Evolutionary conservation across 2,888 invertebrate genomes (phyloP).

Genomic region (Nebria brevicollis): DNA sequence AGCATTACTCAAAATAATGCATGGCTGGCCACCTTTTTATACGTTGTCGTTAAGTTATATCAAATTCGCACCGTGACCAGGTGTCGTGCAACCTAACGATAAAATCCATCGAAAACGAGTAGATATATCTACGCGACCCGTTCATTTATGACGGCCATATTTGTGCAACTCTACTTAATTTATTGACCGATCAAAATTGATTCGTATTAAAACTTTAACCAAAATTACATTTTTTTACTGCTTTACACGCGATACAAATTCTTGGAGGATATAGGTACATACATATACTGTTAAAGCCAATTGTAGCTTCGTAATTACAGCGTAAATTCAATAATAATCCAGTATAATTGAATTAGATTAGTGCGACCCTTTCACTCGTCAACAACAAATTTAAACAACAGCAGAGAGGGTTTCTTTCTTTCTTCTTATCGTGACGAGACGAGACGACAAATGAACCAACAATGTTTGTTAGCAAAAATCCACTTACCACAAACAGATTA

Average conservation of each 20-base stretch:
- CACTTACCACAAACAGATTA: slow-evolving; percentile 46
- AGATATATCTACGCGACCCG: slow-evolving; percentile 9
- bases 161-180: slow-evolving; percentile 23
- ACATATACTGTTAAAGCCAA: too few relatives aligned
- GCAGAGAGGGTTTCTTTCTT: background rate
- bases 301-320: background rate
- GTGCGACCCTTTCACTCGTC: slow-evolving; percentile 2
- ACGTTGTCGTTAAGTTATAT: background rate
- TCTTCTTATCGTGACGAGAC: background rate
- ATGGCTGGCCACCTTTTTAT: background rate
- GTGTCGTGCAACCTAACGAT: slow-evolving; percentile 32
- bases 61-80: slow-evolving; percentile 24
- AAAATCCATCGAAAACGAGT: slow-evolving; percentile 21
- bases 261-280: too few relatives aligned
- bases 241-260: slow-evolving; percentile 10
- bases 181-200: slow-evolving; percentile 21
- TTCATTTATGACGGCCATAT: slow-evolving; percentile 30
- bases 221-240: slow-evolving; percentile 7
- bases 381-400: background rate
- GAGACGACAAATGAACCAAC: slow-evolving; percentile 16
- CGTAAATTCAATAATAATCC: slow-evolving; percentile 26
- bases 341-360: slow-evolving; percentile 31
- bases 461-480: slow-evolving; percentile 45
- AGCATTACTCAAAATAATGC: background rate
- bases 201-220: background rate